These are phyloP conservation scores for Augochlora pura DNA, from an alignment of 1,140 invertebrate genomes.

Conservation along the genomic window DNA sequence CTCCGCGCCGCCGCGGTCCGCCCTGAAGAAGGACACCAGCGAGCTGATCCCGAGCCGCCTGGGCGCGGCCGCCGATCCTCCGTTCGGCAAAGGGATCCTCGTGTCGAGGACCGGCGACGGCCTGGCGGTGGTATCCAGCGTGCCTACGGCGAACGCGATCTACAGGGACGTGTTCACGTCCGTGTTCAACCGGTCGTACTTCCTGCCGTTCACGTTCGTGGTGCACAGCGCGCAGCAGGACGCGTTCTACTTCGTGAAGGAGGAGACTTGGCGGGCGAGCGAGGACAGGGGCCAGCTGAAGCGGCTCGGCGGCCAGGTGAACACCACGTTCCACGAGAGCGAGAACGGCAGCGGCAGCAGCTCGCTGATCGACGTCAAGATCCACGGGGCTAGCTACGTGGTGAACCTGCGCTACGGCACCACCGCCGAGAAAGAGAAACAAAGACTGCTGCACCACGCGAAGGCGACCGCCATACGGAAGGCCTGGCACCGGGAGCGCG, in stretches of 20 bases:
- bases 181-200: constrained; percentile 94
- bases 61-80: constrained; percentile 89
- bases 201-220: constrained; percentile 93
- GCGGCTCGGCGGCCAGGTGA: constrained; percentile 93
- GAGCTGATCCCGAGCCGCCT: constrained; percentile 86
- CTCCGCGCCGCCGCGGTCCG: constrained; percentile 87
- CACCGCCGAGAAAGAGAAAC: constrained; percentile 92
- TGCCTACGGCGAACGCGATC: constrained; percentile 92
- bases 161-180: constrained; percentile 95
- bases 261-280: constrained; percentile 91
- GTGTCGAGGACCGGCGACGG: constrained; percentile 89
- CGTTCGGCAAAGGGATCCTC: constrained; percentile 94
- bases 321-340: constrained; percentile 94
- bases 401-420: constrained; percentile 94
- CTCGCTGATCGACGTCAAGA: constrained; percentile 88
- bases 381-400: constrained; percentile 90
- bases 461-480: constrained; percentile 91
- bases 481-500: constrained; percentile 95
- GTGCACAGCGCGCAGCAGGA: constrained; percentile 94
- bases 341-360: constrained; percentile 85
- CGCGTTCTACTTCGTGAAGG: constrained; percentile 97
- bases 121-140: constrained; percentile 91
- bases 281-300: constrained; percentile 94
- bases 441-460: constrained; percentile 92
- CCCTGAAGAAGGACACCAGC: constrained; percentile 87